Base-by-base conservation (phyloP, 2,797 vertebrate species). In the Rhinichthys osculus region DNA sequence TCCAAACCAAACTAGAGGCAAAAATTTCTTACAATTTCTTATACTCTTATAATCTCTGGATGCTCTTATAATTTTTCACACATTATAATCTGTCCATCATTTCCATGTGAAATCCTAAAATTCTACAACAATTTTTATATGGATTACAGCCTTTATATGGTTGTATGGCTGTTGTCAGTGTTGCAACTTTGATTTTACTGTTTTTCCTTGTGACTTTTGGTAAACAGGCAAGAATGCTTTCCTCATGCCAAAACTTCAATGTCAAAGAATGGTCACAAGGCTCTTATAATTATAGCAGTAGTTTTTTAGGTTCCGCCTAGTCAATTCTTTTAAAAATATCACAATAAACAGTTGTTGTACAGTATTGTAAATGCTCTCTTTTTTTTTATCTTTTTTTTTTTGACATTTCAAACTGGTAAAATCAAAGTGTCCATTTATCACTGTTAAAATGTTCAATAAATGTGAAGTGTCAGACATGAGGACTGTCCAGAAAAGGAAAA, bases 201-300 rank as follows among this genome's bases (percentile, higher is more conserved):
- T 70, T 40, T 54, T 84, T 13, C 52, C 14, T 42, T 21, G 35
- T 57, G 64, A n/a, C 27, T 33, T 4, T 30, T 33, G 17, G 40
- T 50, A 85, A 80, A 72, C 27, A 80, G 52, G 0, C 2, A 47
- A 50, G 50, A 79, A 69, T 85, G 50, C 16, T 78, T 67, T 85
- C 17, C 50, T 27, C 67, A 7, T 73, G 35, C 67, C 77, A 85
- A 71, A 78, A 33, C 40, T 3, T 42, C 8, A 57, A 23, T 3
- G 44, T 84, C 71, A 83, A 3, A 40, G 6, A 54, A 52, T 19
- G 54, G 14, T 80, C 66, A 85, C 54, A 80, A 80, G 54, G 4
- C 33, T 64, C 66, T n/a, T 59, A 7, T 52, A 52, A 40, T 79
- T 67, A 74, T n/a, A 70, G 38, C n/a, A 59, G 17, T 9, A 16